Base-by-base conservation (phyloP, 2,113 vertebrate genomes). In the Antechinus stuartii region DNA sequence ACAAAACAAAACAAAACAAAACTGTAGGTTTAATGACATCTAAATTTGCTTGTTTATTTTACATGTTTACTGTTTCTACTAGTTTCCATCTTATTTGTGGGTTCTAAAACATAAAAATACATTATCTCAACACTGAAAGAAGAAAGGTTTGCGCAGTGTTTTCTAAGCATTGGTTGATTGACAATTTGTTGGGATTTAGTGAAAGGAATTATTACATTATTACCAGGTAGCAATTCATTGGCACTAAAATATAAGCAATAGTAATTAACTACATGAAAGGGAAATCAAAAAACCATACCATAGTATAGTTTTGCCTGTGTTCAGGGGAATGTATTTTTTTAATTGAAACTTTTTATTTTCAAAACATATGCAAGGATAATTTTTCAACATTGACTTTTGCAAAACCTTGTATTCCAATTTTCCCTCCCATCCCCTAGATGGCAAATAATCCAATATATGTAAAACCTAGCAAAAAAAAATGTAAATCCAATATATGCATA, bases 181-280 rank as follows among this genome's bases (percentile, higher is more conserved):
- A 84, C 2, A 16, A 84, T 42, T 84, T 84, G 19, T 84, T 84
- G 19, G 30, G 19, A 42, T 35, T 84, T 42, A 84, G 5, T 84
- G 8, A 84, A 8, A 84, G 16, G 19, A 42, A 84, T 90, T 24
- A 91, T 49, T 89, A 89, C n/a, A 90, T 93, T 76, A 89, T 91
- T 30, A 89, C 12, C 56, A 91, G 8, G 57, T 90, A 90, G 55
- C 24, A 93, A 54, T 84, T 26, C 53, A 94, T 55, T 56, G n/a
- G 61, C 91, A 95, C 30, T 94, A 50, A 93, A 92, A 24, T 42
- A 61, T 52, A 95, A 95, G 92, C 35, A 7, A 89, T 9, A 91
- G 46, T 61, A 94, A 76, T 76, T 76, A 76, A 76, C 5, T n/a
- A 76, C 16, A 19, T 35, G 35, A 35, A 76, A 30, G 19, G n/a